Evolutionary conservation across 1,140 invertebrate genomes (phyloP).

Genomic region (Cardiocondyla obscurior): DNA sequence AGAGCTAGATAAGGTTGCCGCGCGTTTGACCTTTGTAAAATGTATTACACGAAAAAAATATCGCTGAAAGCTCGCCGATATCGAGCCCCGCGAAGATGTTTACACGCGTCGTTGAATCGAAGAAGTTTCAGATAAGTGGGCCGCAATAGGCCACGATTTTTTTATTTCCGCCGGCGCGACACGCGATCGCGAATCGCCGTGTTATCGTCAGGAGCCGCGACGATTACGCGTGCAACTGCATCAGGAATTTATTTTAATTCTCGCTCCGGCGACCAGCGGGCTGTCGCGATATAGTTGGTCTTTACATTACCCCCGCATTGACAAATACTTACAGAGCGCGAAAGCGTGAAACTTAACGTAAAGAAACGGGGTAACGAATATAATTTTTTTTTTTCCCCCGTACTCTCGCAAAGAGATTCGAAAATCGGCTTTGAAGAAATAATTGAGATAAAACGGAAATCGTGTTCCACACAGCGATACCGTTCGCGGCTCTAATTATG

Average conservation of each 20-base stretch:
- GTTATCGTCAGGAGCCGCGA: not conserved
- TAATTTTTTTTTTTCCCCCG: too few relatives aligned
- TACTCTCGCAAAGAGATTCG: too few relatives aligned
- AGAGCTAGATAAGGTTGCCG: not conserved
- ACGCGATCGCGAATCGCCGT: not conserved
- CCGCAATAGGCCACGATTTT: not conserved
- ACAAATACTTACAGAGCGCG: conserved; percentile 14
- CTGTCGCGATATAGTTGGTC: not conserved
- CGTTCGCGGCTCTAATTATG: conserved; percentile 26
- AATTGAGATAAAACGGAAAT: too few relatives aligned
- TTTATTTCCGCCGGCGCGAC: not conserved
- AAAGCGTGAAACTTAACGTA: too few relatives aligned
- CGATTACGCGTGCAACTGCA: not conserved
- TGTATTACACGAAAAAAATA: not conserved
- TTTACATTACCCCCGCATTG: not conserved
- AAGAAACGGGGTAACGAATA: too few relatives aligned
- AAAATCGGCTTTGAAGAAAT: too few relatives aligned
- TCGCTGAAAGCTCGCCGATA: not conserved
- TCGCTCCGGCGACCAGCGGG: too few relatives aligned
- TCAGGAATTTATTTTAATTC: too few relatives aligned
- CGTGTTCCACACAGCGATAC: not conserved
- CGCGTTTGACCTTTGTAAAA: conserved; percentile 36
- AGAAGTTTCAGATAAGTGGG: not conserved
- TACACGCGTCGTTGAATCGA: too few relatives aligned
- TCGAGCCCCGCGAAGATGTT: not conserved